These are phyloP conservation scores for Microtus ochrogaster DNA, from an alignment of 2,113 vertebrate species.

Conservation along the genomic window DNA sequence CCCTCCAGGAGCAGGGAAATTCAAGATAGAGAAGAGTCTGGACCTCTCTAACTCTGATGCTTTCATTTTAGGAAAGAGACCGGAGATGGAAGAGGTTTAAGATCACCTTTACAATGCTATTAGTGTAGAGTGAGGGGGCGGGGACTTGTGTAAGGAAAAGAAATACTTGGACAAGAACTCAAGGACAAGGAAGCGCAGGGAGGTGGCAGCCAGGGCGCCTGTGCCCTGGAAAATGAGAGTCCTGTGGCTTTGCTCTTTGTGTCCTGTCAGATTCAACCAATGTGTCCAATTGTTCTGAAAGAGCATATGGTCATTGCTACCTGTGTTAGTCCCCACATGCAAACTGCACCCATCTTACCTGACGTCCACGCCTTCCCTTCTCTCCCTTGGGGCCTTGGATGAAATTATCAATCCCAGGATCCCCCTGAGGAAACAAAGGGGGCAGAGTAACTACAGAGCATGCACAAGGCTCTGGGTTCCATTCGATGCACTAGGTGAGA, in stretches of 20 bases:
- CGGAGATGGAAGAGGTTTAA: not conserved
- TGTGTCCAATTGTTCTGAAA: not conserved
- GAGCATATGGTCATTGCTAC: not conserved
- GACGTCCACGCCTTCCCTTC: constrained; percentile 85
- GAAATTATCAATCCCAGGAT: constrained; percentile 85
- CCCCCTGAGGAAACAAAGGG: constrained; percentile 85
- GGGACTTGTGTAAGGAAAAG: not conserved
- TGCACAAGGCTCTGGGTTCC: not conserved
- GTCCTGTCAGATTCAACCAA: not conserved
- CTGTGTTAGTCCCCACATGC: not conserved
- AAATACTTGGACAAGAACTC: not conserved
- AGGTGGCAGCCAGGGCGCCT: not conserved
- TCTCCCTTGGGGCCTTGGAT: constrained; percentile 87
- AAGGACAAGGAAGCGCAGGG: not conserved
- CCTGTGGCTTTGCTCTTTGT: not conserved
- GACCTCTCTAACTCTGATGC: not conserved
- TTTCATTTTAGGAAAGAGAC: constrained; percentile 1
- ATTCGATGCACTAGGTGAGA: not conserved
- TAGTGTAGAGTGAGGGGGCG: not conserved
- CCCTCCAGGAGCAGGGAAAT: not conserved
- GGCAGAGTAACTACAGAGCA: not conserved
- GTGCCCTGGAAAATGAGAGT: not conserved
- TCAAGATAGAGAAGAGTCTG: not conserved
- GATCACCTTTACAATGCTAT: not conserved
- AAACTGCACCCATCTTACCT: constrained; percentile 82